Evolutionary conservation across 2,888 invertebrate genomes (phyloP), one percentile per base, ranked within the genome.

Genomic region (Lithophane ornitopus): DNA sequence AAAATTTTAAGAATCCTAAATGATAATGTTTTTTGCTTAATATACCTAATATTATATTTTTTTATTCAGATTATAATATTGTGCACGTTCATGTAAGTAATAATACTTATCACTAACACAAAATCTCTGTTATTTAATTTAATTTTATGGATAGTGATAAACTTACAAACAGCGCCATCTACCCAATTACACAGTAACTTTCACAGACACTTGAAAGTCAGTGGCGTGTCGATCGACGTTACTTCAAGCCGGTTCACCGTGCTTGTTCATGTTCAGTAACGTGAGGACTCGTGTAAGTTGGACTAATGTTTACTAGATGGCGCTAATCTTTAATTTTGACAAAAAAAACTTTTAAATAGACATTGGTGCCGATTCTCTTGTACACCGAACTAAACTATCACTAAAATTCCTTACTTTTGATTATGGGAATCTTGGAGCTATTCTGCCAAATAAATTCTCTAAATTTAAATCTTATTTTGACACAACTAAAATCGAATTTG

Each of bases 141-240:
- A 3, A 26, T 12, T 58, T 41, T 16, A 28, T 14, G 12, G 16
- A 39, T 28, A 0, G 0, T 39, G 4, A 22, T 26, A 3, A 41
- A 28, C 9, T 39, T 77, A n/a, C 2, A 2, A 46, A 14, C 4
- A 85, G 72, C 84, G 86, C 86, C 84, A 85, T 86, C 84, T 84
- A 67, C 0, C 9, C 12, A 16, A 16, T 26, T 2, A 8, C 2
- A 7, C 0, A 4, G 49, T 28, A 72, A 85, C 74, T 79, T 52
- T 22, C 0, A 63, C 49, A 49, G 12, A 2, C 39, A 22, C 0
- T 41, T 28, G 16, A 19, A 67, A 54, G 49, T 1, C 19, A 26
- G 22, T 22, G 8, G 14, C 44, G 69, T 59, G 54, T 14, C 44
- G 14, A 12, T 56, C 39, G 41, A 39, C 16, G 14, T 63, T 7